Base-by-base conservation (phyloP, 1,140 invertebrate genomes). In the Drosophila melanica region DNA sequence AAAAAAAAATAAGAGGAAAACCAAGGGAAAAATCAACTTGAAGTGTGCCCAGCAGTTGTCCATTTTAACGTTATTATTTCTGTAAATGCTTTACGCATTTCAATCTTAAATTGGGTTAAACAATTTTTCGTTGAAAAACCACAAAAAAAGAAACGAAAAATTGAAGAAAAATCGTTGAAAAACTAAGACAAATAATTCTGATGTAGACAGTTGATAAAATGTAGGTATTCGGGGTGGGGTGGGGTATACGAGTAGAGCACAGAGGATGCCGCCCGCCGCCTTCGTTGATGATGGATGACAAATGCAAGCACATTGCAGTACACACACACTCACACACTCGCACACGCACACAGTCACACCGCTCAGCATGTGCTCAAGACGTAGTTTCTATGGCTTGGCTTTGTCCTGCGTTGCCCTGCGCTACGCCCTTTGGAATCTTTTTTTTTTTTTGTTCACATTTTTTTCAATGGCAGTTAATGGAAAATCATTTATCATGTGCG, bases 401-500 rank as follows among this genome's bases (percentile, higher is more conserved):
- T 62, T 69, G 57, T 62, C 66, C 66, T 69, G 57, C 48, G 10
- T 44, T 30, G n/a, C 41, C 23, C 20, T 30, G 42, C 16, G 42
- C 11, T 35, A 35, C 27, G 41, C 30, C 59, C 55, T 33, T 69
- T 54, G 9, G 10, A 72, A 58, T 44, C 47, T 71, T 58, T 68
- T 42, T 47, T 33, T 35, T 69, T 47, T 62, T 30, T n/a, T n/a
- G n/a, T n/a, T 4, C 20, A 23, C 20, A 45, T 73, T 60, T 37
- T 68, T 70, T 75, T 72, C 69, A 81, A 84, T 81, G 78, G 59
- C 72, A 90, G 68, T 90, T 90, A 90, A 90, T 90, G 87, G 81
- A 90, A 82, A 90, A 78, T 84, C 87, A 90, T 90, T 90, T 84
- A 90, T 90, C 79, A 90, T 90, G 75, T 87, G 81, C 79, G 75